phyloP scores from a whole-genome alignment of 1,140 invertebrate genomes.

The Stenopsyche tienmushanensis region DNA sequence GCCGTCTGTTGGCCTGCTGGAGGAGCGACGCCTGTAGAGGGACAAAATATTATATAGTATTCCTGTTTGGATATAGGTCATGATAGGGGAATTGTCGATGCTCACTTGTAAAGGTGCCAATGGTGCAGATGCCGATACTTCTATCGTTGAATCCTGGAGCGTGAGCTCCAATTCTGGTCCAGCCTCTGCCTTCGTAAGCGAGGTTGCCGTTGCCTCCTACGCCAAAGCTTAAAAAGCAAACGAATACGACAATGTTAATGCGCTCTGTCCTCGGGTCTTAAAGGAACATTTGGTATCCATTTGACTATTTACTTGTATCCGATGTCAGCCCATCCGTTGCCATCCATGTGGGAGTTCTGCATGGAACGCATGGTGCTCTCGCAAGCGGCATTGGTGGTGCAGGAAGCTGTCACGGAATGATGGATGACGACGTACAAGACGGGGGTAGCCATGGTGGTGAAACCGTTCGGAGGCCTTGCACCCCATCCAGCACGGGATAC shows the following conservation, averaged over 20 bases:
- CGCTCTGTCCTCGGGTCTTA: background rate
- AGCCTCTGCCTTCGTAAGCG: slow-evolving; percentile 75
- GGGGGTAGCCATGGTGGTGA: slow-evolving; percentile 56
- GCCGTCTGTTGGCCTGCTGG: slow-evolving; percentile 60
- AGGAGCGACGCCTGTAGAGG: slow-evolving; percentile 56
- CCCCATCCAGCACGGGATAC: slow-evolving; percentile 62
- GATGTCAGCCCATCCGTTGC: slow-evolving; percentile 67
- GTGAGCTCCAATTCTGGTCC: slow-evolving; percentile 71
- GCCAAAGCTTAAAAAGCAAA: slow-evolving; percentile 63
- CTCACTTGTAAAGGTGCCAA: slow-evolving; percentile 61
- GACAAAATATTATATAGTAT: background rate
- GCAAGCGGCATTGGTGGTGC: slow-evolving; percentile 53
- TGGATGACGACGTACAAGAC: slow-evolving; percentile 76
- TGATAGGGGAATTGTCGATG: background rate
- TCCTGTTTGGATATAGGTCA: background rate
- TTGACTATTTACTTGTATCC: slow-evolving; percentile 59
- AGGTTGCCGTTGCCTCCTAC: slow-evolving; percentile 76
- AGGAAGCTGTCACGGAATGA: slow-evolving; percentile 63
- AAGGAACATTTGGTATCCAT: background rate
- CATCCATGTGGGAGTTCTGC: slow-evolving; percentile 62
- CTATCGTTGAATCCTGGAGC: slow-evolving; percentile 66
- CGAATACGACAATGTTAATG: too few species aligned
- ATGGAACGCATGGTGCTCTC: slow-evolving; percentile 56
- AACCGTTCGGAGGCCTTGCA: slow-evolving; percentile 57
- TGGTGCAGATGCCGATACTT: slow-evolving; percentile 74